Evolutionary conservation across 2,113 vertebrate genomes (phyloP), one percentile per base, ranked within the genome.

Genomic region (Lepidothrix coronata): DNA sequence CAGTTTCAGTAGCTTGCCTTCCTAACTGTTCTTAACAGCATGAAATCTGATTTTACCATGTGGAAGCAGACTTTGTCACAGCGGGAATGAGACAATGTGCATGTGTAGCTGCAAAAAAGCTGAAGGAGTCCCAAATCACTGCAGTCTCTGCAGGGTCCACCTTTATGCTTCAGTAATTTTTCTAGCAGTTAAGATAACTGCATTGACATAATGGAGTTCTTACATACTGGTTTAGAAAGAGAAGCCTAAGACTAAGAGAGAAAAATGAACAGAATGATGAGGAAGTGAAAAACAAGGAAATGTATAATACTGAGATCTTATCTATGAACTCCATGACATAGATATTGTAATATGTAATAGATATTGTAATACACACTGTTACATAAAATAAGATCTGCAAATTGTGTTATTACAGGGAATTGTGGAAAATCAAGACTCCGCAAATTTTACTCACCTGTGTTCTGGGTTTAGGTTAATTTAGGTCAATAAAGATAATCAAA

Each of bases 141-240:
- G 65, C 43, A 84, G 61, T 79, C 93, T 95, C 96, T 87, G 85
- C 96, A 95, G 95, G 95, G 72, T 96, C 89, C 74, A 78, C 65
- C 89, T 90, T 95, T 96, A 94, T 76, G 92, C 88, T 96, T 95
- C 88, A 89, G 74, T 91, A 94, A 85, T 96, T 97, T 95, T 93
- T 77, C 82, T 89, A 68, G 93, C 95, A 37, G 44, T 96, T 96
- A 89, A 90, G 87, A 91, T 88, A 91, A 77, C 80, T 93, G 63
- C 67, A 89, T 88, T 2, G 28, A 37, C 41, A 33, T 93, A 94
- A 95, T 80, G 81, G 91, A 87, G 67, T 65, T 84, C 85, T 71
- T 79, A 24, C 61, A 44, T 48, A 77, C 41, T 51, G 76, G 55
- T 59, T 85, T 11, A 20, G 51, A 71, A 72, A 82, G 41, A 31